phyloP scores from a whole-genome alignment of 2,113 vertebrate species.

The Mirza zaza region DNA sequence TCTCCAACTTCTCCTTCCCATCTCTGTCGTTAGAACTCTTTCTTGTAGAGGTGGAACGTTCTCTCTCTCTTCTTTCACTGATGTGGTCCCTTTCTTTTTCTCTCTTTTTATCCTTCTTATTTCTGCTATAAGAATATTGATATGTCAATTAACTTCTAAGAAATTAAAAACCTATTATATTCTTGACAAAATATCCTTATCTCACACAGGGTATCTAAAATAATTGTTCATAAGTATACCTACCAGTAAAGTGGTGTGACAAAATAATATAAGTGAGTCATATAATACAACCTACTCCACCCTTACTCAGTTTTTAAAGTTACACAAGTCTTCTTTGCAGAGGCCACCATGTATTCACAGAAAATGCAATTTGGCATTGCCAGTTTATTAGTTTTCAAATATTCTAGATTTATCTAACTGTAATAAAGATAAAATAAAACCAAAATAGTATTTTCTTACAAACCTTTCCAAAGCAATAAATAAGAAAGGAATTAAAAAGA shows the following conservation, averaged over 20 bases:
- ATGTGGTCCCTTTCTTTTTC: conserved; percentile 88
- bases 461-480: neutral
- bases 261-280: neutral
- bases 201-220: neutral
- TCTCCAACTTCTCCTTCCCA: conserved; percentile 84
- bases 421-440: neutral
- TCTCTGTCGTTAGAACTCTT: conserved; percentile 91
- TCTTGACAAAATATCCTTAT: conserved; percentile 25
- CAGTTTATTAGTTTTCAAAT: neutral
- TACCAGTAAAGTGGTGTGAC: neutral
- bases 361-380: neutral
- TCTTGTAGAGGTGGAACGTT: conserved; percentile 88
- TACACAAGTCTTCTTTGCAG: neutral
- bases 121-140: conserved; percentile 81
- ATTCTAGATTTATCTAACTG: neutral
- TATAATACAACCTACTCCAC: neutral
- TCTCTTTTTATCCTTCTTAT: conserved; percentile 91
- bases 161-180: neutral
- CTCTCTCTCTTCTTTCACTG: conserved; percentile 87
- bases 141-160: conserved; percentile 21
- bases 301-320: neutral
- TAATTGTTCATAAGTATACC: neutral
- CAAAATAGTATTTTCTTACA: neutral
- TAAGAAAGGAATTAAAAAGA: neutral
- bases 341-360: neutral